phyloP scores from a whole-genome alignment of 2,888 invertebrate species.

The Stenoptilia bipunctidactyla region DNA sequence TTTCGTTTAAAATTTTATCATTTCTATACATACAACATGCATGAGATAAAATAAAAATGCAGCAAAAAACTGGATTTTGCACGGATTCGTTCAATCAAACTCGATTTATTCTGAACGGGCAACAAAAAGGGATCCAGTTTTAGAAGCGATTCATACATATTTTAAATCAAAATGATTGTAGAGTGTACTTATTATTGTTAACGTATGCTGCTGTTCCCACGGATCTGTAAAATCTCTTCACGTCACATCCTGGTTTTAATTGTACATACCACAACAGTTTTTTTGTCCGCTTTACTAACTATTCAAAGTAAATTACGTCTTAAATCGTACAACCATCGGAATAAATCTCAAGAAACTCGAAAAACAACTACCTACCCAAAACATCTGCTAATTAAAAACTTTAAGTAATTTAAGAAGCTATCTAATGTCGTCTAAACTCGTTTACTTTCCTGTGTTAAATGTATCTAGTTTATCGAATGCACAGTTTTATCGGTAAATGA shows the following conservation, averaged over 20 bases:
- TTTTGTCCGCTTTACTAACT: neutral
- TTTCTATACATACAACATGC: conserved; percentile 9
- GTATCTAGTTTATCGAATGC: no score
- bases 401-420: neutral
- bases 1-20: conserved; percentile 9
- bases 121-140: neutral
- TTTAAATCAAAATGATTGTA: neutral
- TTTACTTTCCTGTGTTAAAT: conserved; percentile 1
- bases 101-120: conserved; percentile 4
- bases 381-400: neutral
- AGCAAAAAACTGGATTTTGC: conserved; percentile 20
- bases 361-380: neutral
- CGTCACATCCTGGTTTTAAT: conserved; percentile 29
- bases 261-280: conserved; percentile 18
- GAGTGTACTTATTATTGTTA: neutral
- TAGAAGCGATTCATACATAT: neutral
- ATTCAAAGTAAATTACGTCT: neutral
- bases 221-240: conserved; percentile 22
- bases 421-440: neutral
- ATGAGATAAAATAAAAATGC: conserved; percentile 4
- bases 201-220: conserved; percentile 20
- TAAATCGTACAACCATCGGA: neutral
- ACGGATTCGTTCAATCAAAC: conserved; percentile 19
- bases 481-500: no score
- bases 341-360: neutral